Conservation (phyloP, 2,113 vertebrate species). For the Diadophis punctatus region DNA sequence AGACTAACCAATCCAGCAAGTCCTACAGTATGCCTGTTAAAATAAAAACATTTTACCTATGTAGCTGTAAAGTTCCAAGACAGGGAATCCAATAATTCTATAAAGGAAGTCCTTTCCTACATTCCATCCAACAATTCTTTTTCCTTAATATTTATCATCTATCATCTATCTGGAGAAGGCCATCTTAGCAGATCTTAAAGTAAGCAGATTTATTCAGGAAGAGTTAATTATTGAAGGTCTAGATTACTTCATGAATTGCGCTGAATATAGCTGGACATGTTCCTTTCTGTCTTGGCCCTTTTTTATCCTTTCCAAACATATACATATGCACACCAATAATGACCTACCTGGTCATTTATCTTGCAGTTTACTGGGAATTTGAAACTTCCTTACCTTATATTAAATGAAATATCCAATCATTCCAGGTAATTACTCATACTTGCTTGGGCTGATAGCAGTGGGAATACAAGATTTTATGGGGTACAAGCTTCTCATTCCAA, state of each 20-base stretch:
- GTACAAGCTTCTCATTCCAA: not conserved
- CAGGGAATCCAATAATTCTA: not conserved
- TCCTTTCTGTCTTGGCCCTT: not conserved
- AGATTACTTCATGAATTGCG: not conserved
- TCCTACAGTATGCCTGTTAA: not conserved
- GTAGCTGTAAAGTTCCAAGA: not conserved
- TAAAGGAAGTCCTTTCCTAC: not conserved
- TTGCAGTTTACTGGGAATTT: not conserved
- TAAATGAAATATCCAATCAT: not conserved
- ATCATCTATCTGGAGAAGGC: not conserved
- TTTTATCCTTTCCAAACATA: not conserved
- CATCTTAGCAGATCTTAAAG: not conserved
- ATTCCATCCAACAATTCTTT: not conserved
- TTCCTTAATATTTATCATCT: not conserved
- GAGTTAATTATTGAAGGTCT: not conserved
- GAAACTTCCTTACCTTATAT: not conserved
- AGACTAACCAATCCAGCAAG: not conserved
- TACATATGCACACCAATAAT: not conserved
- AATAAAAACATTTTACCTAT: not conserved
- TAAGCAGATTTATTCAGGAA: not conserved
- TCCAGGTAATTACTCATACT: not conserved
- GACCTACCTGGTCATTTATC: not conserved
- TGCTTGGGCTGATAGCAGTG: not conserved
- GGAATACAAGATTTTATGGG: not conserved
- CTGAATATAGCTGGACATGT: not conserved